Base-by-base conservation (phyloP, 2,113 vertebrate genomes). In the Chlorocebus sabaeus region DNA sequence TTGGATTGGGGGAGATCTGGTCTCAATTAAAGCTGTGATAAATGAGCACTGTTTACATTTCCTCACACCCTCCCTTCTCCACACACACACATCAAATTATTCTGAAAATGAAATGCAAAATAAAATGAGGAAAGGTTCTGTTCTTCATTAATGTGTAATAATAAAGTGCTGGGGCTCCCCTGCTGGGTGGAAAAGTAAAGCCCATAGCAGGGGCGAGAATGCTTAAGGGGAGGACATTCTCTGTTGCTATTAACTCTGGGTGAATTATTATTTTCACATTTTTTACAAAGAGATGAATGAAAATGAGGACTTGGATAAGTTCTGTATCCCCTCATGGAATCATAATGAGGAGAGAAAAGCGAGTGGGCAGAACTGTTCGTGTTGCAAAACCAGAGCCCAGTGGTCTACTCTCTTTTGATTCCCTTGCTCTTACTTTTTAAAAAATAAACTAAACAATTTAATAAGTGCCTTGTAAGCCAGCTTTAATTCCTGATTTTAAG, bases 81-180 rank as follows among this genome's bases (percentile, higher is more conserved):
- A 76, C 91, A 92, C 93, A 90, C 90, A 96, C 70, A 95, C 87
- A 84, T 88, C 92, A 95, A 94, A 98, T 97, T 97, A 96, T 70
- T 90, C 64, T 98, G 96, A 92, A 98, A 97, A 98, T 98, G 96
- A 98, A 98, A 97, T 97, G 98, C 96, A 95, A 76, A 96, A 93
- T 98, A 87, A 97, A 98, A 83, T 0, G 11, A 80, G 75, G 55
- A 67, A 92, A 80, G 90, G 87, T 90, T 92, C 97, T 97, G 98
- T 93, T 98, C 94, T 90, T 94, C 90, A 94, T 98, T 98, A 97
- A 81, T 0, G 3, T 73, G 70, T 73, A 59, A 97, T 98, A 97
- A 96, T 90, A 22, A 96, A 93, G 68, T 23, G 45, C 83, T 57
- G 55, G 76, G 86, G 23, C 89, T 89, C 82, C 79, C 92, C 73